Conservation (phyloP, 2,888 invertebrate genomes). For the Bimastos eiseni region DNA sequence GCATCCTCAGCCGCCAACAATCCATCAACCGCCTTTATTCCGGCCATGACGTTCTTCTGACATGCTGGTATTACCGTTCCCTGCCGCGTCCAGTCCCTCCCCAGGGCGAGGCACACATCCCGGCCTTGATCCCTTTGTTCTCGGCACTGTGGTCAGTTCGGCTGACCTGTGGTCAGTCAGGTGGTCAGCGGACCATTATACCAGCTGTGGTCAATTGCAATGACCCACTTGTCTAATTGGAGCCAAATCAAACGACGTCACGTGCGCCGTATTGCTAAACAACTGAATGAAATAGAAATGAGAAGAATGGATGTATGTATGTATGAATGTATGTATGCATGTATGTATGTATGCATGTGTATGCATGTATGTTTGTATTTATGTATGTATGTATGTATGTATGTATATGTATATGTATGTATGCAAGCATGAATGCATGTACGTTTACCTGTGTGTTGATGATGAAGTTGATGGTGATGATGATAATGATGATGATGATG, state of each 20-base stretch:
- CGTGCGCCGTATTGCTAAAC: neutral
- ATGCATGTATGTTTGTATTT: too few relatives aligned
- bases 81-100: neutral
- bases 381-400: too few relatives aligned
- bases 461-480: too few relatives aligned
- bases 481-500: too few relatives aligned
- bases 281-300: neutral
- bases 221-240: neutral
- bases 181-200: neutral
- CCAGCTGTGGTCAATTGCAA: neutral
- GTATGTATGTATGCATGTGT: neutral
- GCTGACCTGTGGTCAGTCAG: neutral
- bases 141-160: neutral
- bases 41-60: neutral
- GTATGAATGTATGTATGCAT: neutral
- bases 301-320: neutral
- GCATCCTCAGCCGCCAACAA: neutral
- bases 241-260: neutral
- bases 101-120: neutral
- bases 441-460: too few relatives aligned
- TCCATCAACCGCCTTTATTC: constrained; percentile 5
- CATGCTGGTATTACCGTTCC: neutral
- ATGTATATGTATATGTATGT: too few relatives aligned
- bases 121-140: neutral
- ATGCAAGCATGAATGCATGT: too few relatives aligned